Percentiles rank a stretch among this genome's conserved stretches.
Evolutionary conservation across 1,140 invertebrate species (phyloP).

Genomic region (Pantala flavescens): DNA sequence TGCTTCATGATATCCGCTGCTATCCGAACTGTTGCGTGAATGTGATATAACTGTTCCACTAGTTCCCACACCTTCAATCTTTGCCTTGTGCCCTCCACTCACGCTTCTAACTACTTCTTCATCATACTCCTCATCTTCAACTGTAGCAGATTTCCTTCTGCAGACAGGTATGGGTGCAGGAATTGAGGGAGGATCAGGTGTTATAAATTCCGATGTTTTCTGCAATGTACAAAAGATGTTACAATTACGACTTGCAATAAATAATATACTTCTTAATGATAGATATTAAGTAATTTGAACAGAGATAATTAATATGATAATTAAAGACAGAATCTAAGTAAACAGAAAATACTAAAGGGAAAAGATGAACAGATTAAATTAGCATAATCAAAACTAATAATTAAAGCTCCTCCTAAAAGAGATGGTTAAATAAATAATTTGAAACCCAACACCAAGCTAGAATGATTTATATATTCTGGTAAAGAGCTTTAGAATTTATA

Average conservation of each 20-base stretch:
- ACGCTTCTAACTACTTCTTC: neutral
- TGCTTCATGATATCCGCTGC: slow-evolving; percentile 63
- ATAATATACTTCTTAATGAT: too few species aligned
- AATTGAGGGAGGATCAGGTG: neutral
- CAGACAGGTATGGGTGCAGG: neutral
- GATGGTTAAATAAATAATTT: too few species aligned
- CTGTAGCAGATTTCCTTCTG: neutral
- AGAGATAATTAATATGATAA: too few species aligned
- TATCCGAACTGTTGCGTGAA: slow-evolving; percentile 64
- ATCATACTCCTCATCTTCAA: neutral
- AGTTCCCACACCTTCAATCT: neutral
- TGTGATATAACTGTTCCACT: slow-evolving; percentile 43
- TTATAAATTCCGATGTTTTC: neutral
- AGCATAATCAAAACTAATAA: too few species aligned
- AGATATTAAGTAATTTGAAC: too few species aligned
- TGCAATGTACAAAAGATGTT: neutral
- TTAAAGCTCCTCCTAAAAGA: too few species aligned
- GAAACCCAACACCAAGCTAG: too few species aligned
- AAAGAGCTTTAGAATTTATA: neutral
- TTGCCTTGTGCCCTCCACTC: neutral
- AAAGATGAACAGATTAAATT: too few species aligned
- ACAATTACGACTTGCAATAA: too few species aligned
- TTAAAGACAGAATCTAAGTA: too few species aligned
- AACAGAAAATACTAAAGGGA: too few species aligned
- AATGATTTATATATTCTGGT: too few species aligned